Conservation (phyloP, 2,888 invertebrate species). For the Eupithecia inturbata region DNA sequence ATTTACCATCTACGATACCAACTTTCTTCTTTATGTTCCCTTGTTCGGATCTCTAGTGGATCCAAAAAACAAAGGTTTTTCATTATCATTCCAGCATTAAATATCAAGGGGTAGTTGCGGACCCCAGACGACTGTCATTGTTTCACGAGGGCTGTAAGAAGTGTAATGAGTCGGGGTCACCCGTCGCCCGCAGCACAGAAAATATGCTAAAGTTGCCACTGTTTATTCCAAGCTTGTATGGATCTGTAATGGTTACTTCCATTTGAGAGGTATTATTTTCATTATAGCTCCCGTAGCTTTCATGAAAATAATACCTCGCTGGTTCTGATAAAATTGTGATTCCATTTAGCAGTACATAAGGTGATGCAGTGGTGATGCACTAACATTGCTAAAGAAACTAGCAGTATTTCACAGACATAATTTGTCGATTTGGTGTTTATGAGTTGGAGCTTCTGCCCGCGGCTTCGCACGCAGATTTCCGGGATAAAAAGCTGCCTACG, state of each 20-base stretch:
- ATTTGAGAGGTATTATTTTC: conserved; percentile 6
- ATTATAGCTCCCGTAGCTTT: not conserved
- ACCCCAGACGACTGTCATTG: conserved; percentile 48
- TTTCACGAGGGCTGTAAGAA: conserved; percentile 42
- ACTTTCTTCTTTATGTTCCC: conserved; percentile 1
- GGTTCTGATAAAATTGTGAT: not conserved
- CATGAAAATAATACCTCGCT: too few relatives aligned
- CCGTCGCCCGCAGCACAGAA: conserved; percentile 39
- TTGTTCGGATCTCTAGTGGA: conserved; percentile 13
- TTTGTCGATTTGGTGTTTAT: not conserved
- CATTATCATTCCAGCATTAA: conserved; percentile 33
- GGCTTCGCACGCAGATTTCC: too few relatives aligned
- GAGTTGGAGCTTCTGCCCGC: too few relatives aligned
- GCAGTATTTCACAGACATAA: not conserved
- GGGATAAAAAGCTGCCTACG: too few relatives aligned
- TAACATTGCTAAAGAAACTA: not conserved
- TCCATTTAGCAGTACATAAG: not conserved
- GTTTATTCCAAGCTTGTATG: conserved; percentile 19
- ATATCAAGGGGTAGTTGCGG: conserved; percentile 40
- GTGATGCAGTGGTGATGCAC: not conserved
- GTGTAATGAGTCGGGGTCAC: conserved; percentile 48
- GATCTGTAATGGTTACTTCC: conserved; percentile 10
- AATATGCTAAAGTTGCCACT: conserved; percentile 43
- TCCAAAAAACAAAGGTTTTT: conserved; percentile 27
- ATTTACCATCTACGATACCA: not conserved